Evolutionary conservation across 2,888 invertebrate species (phyloP).

Genomic region (Plagodis pulveraria): DNA sequence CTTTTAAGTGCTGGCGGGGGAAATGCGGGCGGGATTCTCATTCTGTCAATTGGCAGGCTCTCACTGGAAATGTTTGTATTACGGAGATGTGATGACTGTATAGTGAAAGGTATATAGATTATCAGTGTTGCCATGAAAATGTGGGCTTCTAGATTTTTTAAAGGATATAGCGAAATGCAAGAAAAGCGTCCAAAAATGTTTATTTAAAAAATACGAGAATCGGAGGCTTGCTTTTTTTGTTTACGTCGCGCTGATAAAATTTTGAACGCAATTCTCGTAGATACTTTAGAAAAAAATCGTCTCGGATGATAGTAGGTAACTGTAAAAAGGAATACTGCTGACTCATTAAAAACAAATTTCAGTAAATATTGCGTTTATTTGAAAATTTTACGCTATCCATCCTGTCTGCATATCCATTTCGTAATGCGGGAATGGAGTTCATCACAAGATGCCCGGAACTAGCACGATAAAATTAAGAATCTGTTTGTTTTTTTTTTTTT

Average conservation of each 20-base stretch:
- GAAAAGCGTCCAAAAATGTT: conserved; percentile 28
- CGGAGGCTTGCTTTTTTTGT: conserved; percentile 12
- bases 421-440: too few species aligned
- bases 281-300: too few species aligned
- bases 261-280: too few species aligned
- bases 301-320: too few species aligned
- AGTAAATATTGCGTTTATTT: too few species aligned
- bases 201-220: conserved; percentile 16
- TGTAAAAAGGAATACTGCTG: too few species aligned
- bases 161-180: conserved; percentile 34
- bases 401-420: too few species aligned
- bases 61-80: conserved; percentile 59
- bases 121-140: conserved; percentile 37
- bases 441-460: too few species aligned
- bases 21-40: conserved; percentile 59
- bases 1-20: conserved; percentile 59
- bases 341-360: too few species aligned
- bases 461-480: too few species aligned
- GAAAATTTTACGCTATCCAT: too few species aligned
- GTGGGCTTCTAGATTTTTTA: conserved; percentile 24
- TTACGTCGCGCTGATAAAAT: not conserved
- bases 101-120: conserved; percentile 33
- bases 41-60: conserved; percentile 57
- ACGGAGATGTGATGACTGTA: conserved; percentile 52
- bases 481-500: too few species aligned